Evolutionary conservation across 2,797 vertebrate species (phyloP).

Genomic region (Leontocebus nigricollis): DNA sequence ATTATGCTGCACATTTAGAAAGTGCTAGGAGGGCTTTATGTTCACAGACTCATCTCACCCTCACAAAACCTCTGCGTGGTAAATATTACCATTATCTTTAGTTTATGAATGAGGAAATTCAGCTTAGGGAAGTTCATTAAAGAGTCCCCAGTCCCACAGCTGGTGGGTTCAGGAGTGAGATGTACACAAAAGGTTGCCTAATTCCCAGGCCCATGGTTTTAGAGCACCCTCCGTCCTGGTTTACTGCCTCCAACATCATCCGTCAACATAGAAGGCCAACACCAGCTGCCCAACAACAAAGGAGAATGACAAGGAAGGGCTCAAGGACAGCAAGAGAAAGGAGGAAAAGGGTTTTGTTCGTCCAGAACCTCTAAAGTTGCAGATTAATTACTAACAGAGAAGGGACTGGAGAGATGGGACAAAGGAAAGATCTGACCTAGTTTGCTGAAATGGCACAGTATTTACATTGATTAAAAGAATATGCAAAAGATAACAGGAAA

Average conservation of each 20-base stretch:
- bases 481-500: background rate
- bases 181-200: background rate
- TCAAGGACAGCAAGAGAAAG: background rate
- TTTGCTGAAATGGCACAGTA: background rate
- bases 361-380: background rate
- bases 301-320: background rate
- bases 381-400: background rate
- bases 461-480: background rate
- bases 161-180: background rate
- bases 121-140: background rate
- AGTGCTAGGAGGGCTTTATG: background rate
- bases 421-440: background rate
- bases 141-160: background rate
- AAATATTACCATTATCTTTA: background rate
- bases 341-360: accelerated
- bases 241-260: background rate
- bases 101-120: background rate
- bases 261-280: background rate
- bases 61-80: background rate
- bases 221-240: no score
- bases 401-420: background rate
- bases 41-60: background rate
- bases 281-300: background rate
- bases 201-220: background rate
- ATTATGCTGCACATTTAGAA: background rate